Evolutionary conservation across 2,888 invertebrate species (phyloP).

Genomic region (Onthophagus sagittarius): DNA sequence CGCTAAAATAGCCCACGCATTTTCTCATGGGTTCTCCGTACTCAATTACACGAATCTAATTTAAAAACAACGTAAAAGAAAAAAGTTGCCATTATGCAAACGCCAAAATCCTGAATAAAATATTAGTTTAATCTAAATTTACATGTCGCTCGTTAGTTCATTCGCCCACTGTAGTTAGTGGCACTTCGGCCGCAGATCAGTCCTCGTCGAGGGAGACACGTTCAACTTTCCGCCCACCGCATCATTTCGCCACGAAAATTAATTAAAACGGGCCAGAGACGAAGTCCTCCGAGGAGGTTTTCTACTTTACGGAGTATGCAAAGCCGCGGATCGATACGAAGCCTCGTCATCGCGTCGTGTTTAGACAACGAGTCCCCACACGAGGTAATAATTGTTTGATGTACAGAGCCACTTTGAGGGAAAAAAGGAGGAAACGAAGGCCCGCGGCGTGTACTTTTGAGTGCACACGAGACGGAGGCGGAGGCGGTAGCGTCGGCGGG

Average conservation of each 20-base stretch:
- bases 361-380: background rate
- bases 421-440: background rate
- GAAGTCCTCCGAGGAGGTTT: background rate
- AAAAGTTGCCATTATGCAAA: background rate
- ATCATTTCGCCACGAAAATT: background rate
- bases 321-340: background rate
- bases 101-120: background rate
- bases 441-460: background rate
- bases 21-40: background rate
- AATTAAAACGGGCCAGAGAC: background rate
- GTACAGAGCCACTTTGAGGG: background rate
- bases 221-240: background rate
- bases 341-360: background rate
- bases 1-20: background rate
- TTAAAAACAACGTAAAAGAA: background rate
- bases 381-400: background rate
- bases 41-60: background rate
- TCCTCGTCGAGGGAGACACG: background rate
- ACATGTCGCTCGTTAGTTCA: background rate
- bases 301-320: background rate
- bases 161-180: background rate
- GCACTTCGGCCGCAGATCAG: background rate
- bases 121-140: background rate
- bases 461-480: background rate
- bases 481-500: background rate